A percentile compares a stretch with the other conserved stretches of the same genome.
Conservation (phyloP, 2,888 invertebrate genomes). For the Eupithecia insigniata region DNA sequence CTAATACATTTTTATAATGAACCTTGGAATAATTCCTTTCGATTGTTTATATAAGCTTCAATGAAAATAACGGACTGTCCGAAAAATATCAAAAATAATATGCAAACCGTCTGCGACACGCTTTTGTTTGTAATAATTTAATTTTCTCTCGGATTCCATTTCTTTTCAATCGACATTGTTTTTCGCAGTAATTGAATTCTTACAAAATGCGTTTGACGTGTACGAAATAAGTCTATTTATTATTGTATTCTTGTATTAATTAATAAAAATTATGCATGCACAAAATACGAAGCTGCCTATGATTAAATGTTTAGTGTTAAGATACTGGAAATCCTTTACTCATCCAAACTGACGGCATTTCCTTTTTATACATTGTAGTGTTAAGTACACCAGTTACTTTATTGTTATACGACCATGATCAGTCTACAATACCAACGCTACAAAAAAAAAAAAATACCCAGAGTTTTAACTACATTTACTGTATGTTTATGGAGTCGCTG, state of each 20-base stretch:
- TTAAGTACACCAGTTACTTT: too few species aligned
- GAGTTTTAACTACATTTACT: too few species aligned
- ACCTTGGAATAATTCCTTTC: neutral
- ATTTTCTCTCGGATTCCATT: constrained; percentile 4
- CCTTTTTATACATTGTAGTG: too few species aligned
- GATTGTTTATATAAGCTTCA: neutral
- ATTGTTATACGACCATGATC: too few species aligned
- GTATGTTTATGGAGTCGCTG: too few species aligned
- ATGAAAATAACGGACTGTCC: neutral
- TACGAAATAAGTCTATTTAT: neutral
- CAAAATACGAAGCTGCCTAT: neutral
- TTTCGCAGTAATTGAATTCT: constrained; percentile 3
- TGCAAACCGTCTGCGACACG: constrained; percentile 6
- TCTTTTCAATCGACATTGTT: constrained; percentile 1
- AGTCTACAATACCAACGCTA: too few species aligned
- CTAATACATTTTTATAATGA: neutral
- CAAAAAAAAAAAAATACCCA: too few species aligned
- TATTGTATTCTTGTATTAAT: neutral
- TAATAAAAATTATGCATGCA: neutral
- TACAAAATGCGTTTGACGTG: neutral
- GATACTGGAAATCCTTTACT: neutral
- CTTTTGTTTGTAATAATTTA: constrained; percentile 4
- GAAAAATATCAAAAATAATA: constrained; percentile 9
- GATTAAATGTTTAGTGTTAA: neutral
- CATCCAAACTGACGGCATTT: neutral